A percentile compares a stretch with the other conserved stretches of the same genome.
Evolutionary conservation across 2,113 vertebrate species (phyloP).

Genomic region (Neolamprologus variostigma): DNA sequence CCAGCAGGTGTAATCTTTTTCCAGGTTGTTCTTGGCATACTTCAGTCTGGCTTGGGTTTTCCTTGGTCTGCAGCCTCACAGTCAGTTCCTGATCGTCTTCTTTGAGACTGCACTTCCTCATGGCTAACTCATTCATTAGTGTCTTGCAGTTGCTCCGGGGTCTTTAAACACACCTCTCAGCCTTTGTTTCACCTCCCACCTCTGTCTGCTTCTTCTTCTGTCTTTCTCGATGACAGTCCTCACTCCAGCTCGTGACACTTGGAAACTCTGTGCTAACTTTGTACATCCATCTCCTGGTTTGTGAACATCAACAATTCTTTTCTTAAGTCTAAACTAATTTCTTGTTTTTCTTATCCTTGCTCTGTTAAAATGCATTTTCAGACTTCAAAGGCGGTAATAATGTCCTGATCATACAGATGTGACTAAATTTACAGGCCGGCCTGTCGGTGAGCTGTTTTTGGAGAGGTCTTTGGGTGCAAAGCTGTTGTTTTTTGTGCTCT

Average conservation of each 20-base stretch:
- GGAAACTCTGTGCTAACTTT: neutral
- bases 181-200: neutral
- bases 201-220: neutral
- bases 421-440: neutral
- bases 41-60: neutral
- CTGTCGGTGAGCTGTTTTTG: neutral
- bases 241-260: neutral
- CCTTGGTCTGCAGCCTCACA: neutral
- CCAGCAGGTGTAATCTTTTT: accelerated
- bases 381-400: neutral
- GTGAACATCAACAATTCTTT: neutral
- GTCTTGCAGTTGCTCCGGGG: neutral
- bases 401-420: neutral
- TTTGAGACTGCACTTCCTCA: neutral
- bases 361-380: neutral
- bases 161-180: neutral
- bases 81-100: neutral
- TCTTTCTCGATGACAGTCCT: neutral
- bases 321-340: neutral
- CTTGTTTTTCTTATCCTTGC: neutral
- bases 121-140: neutral
- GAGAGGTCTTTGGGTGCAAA: neutral
- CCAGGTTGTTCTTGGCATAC: neutral
- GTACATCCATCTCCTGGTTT: neutral
- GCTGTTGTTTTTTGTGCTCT: accelerated